Percentiles rank a stretch among this genome's conserved stretches.
Evolutionary conservation across 92 coral and sea anemone species (phyloP).

Genomic region (Epizoanthus scotinus): DNA sequence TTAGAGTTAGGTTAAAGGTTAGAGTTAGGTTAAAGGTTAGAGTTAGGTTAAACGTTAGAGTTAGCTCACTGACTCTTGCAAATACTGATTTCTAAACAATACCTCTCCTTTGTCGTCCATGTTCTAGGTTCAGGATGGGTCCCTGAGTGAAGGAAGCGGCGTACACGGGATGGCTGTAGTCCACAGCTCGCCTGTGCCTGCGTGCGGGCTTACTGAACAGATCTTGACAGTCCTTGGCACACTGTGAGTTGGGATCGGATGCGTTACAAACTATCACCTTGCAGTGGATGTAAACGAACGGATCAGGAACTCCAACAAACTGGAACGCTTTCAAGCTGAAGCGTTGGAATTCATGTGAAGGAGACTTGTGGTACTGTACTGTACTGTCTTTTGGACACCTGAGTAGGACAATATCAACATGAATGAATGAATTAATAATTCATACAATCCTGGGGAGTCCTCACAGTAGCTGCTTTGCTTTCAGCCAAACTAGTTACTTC

Average conservation of each 20-base stretch:
- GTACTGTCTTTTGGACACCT: constrained; percentile 83
- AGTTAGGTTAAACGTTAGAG: no score
- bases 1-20: no score
- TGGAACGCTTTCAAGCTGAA: constrained; percentile 88
- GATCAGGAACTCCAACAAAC: constrained; percentile 75
- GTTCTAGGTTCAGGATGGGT: constrained; percentile 55
- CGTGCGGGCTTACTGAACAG: constrained; percentile 43
- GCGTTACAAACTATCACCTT: constrained; percentile 82
- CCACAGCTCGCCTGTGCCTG: constrained; percentile 61
- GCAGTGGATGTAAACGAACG: constrained; percentile 87
- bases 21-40: no score
- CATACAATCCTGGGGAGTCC: no score
- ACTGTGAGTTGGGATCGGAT: constrained; percentile 71
- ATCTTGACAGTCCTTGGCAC: constrained; percentile 64
- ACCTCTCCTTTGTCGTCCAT: constrained; percentile 26
- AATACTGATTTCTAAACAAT: neutral
- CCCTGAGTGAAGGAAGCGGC: constrained; percentile 71
- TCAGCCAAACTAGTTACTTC: no score
- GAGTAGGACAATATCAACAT: neutral
- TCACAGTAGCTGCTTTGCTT: no score
- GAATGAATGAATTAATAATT: no score
- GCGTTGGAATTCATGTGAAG: constrained; percentile 60
- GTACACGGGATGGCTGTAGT: constrained; percentile 55
- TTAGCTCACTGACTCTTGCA: no score
- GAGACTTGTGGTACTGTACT: constrained; percentile 56